Conservation (phyloP, 2,113 vertebrate genomes). For the Marcusenius ussheri region DNA sequence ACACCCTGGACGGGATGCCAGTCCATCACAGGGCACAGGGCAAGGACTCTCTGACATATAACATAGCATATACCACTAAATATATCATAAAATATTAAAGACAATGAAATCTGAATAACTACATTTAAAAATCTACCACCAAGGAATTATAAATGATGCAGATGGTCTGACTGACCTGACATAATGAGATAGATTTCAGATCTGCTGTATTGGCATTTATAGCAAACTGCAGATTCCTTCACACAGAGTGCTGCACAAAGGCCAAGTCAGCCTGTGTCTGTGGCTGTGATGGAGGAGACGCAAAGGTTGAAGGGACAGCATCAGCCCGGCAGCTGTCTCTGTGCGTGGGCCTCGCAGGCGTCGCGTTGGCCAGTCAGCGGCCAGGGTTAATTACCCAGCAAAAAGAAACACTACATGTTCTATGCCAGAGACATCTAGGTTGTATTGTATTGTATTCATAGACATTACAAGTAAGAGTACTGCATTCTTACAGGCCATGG, state of each 20-base stretch:
- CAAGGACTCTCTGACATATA: neutral
- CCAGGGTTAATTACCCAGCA: neutral
- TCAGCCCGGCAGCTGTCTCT: neutral
- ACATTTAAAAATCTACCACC: neutral
- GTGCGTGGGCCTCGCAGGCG: neutral
- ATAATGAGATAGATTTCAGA: neutral
- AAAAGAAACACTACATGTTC: neutral
- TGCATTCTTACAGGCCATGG: neutral
- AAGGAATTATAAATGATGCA: neutral
- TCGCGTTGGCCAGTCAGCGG: neutral
- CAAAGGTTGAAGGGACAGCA: neutral
- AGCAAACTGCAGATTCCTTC: neutral
- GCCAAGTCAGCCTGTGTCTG: neutral
- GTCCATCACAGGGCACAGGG: neutral
- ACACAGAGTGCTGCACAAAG: neutral
- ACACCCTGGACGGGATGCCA: neutral
- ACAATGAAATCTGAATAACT: neutral
- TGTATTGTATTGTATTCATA: neutral
- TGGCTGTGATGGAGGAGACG: neutral
- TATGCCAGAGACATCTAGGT: neutral
- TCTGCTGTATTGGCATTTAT: neutral
- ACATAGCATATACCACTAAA: neutral
- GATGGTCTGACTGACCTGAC: neutral
- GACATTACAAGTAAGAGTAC: neutral
- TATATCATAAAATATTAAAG: neutral